These are phyloP conservation scores for Arrhamphus sclerolepis DNA, from an alignment of 2,797 vertebrate species.

Conservation along the genomic window DNA sequence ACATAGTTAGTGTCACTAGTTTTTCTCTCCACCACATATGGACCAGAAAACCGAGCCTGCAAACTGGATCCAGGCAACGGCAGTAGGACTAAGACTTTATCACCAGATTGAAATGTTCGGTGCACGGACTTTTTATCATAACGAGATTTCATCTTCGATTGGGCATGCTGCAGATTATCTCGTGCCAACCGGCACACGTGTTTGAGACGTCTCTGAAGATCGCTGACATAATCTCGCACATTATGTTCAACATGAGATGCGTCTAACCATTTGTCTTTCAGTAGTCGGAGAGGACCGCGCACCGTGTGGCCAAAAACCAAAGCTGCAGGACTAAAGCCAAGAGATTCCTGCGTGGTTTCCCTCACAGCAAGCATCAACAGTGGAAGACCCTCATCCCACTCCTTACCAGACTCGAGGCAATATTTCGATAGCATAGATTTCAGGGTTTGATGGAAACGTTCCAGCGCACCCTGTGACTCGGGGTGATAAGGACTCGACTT, in stretches of 20 bases:
- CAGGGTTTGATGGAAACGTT: neutral
- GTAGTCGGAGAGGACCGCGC: neutral
- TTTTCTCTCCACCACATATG: too few relatives aligned
- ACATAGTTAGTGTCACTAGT: too few relatives aligned
- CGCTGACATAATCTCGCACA: conserved; percentile 1
- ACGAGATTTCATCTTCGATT: neutral
- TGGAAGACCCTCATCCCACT: conserved; percentile 4
- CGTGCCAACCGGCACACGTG: too few relatives aligned
- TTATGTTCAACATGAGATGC: neutral
- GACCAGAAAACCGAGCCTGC: too few relatives aligned
- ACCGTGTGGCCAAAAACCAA: neutral
- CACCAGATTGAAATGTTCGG: neutral
- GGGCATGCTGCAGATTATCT: neutral
- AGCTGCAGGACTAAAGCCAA: neutral
- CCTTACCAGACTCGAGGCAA: too few relatives aligned
- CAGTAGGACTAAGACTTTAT: too few relatives aligned
- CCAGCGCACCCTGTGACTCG: neutral
- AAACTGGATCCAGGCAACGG: too few relatives aligned
- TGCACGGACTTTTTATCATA: neutral
- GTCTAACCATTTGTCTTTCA: neutral
- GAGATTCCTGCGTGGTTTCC: neutral
- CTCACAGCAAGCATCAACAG: neutral
- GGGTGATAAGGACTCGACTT: neutral
- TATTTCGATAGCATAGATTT: too few relatives aligned
- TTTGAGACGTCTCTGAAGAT: neutral